Conservation (phyloP, 2,888 invertebrate species). For the Tetranychus piercei region DNA sequence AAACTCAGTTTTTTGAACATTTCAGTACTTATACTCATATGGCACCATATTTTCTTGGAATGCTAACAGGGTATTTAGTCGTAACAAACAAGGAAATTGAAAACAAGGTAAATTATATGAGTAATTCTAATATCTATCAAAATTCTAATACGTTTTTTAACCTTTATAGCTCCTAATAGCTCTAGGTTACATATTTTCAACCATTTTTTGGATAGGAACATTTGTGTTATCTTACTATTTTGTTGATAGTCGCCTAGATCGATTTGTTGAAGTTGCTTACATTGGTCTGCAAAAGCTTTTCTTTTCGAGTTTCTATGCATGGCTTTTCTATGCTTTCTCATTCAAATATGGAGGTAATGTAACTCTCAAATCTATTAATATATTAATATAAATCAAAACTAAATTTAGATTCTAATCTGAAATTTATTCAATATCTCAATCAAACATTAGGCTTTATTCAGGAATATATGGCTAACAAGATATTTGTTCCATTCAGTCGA, state of each 20-base stretch:
- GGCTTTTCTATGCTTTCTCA: constrained; percentile 1
- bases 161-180: neutral
- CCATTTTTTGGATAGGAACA: neutral
- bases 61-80: constrained; percentile 23
- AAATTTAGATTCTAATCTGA: neutral
- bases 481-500: constrained; percentile 4
- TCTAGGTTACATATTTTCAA: neutral
- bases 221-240: neutral
- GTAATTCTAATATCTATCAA: neutral
- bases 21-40: constrained; percentile 22
- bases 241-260: neutral
- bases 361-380: neutral
- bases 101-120: neutral
- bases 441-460: neutral
- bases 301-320: neutral
- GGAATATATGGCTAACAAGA: neutral
- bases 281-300: neutral
- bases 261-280: neutral
- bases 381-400: neutral
- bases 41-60: constrained; percentile 24
- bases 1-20: constrained; percentile 15
- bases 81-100: constrained; percentile 6
- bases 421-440: neutral
- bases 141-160: neutral
- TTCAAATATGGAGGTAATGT: neutral